Percentiles rank a stretch among this genome's conserved stretches.
Evolutionary conservation across 2,888 invertebrate species (phyloP).

Genomic region (Macrophya alboannulata): DNA sequence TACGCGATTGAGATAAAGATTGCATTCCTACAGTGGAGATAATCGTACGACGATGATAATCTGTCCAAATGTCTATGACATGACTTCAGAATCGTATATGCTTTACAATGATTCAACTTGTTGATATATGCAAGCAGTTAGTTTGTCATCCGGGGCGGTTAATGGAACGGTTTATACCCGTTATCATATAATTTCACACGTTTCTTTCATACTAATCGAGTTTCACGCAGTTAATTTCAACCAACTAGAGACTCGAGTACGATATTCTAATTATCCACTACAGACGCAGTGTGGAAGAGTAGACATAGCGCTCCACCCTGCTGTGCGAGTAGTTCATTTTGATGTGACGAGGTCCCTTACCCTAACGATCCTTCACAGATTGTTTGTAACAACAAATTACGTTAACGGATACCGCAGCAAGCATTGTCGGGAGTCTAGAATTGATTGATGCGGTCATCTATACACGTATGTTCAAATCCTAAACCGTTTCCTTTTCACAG

Average conservation of each 20-base stretch:
- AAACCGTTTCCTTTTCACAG: conserved; percentile 2
- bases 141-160: too few relatives aligned
- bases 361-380: conserved; percentile 49
- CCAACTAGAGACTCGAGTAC: conserved; percentile 18
- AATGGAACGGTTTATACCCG: conserved; percentile 25
- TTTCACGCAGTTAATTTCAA: conserved; percentile 46
- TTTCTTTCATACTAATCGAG: conserved; percentile 38
- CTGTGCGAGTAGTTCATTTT: conserved; percentile 15
- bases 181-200: conserved; percentile 46
- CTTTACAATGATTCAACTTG: neutral
- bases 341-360: conserved; percentile 21
- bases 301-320: conserved; percentile 11
- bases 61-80: neutral
- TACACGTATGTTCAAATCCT: neutral
- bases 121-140: conserved; percentile 15
- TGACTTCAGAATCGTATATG: neutral
- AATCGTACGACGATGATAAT: neutral
- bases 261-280: conserved; percentile 33
- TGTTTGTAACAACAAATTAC: conserved; percentile 43
- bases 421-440: conserved; percentile 12
- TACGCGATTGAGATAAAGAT: neutral
- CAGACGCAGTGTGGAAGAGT: neutral
- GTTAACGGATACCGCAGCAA: conserved; percentile 31
- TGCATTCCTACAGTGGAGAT: neutral
- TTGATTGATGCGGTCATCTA: conserved; percentile 33